Conservation (phyloP, 64 coral and sea anemone genomes). For the Stylophora pistillata region DNA sequence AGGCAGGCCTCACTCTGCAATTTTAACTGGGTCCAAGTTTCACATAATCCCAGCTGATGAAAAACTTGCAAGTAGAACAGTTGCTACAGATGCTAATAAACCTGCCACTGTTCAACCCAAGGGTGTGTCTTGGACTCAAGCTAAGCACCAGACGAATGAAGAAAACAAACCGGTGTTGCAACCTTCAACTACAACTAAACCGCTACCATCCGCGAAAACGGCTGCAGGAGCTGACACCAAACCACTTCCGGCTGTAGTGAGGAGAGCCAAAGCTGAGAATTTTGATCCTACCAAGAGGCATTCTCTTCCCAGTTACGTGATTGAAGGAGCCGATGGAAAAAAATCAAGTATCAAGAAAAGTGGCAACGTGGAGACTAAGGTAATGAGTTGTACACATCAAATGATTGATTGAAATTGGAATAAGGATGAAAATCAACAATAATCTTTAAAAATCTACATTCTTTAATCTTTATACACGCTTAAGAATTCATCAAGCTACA, state of each 20-base stretch:
- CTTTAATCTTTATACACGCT: too few species aligned
- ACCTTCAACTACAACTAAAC: not conserved
- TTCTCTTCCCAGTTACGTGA: conserved; percentile 43
- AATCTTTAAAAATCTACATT: too few species aligned
- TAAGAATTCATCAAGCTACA: too few species aligned
- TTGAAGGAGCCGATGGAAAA: conserved; percentile 20
- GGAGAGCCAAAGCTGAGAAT: conserved; percentile 8
- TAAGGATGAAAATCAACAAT: too few species aligned
- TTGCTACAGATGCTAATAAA: conserved; percentile 4
- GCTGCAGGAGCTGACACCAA: not conserved
- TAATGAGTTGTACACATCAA: not conserved
- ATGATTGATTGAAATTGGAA: not conserved
- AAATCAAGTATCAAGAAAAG: not conserved
- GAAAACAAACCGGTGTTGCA: not conserved
- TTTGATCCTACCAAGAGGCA: conserved; percentile 27
- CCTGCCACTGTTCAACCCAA: not conserved
- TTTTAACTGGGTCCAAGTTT: conserved; percentile 12
- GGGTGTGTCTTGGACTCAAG: not conserved
- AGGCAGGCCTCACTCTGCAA: not conserved
- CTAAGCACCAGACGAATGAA: not conserved
- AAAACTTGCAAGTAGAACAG: not conserved
- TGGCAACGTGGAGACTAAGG: not conserved
- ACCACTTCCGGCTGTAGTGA: not conserved
- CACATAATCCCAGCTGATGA: not conserved
- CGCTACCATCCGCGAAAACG: not conserved